phyloP scores from a whole-genome alignment of 2,888 invertebrate species.

The Tryphoninae sp. region DNA sequence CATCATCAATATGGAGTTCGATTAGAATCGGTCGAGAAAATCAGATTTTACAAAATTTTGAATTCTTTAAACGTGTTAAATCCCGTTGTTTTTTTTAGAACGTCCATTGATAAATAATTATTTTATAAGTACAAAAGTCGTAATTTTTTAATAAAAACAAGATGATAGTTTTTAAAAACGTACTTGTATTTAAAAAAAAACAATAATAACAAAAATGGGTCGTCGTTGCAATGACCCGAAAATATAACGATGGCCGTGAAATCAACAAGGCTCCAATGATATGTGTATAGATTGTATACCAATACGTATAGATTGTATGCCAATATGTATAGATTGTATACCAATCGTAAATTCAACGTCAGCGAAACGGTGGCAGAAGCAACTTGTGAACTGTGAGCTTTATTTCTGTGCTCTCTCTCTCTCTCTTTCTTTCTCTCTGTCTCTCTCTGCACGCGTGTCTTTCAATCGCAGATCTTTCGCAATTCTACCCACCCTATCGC shows the following conservation, averaged over 20 bases:
- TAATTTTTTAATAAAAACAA: background rate
- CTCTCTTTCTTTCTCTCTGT: background rate
- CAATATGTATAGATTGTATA: slow-evolving; percentile 17
- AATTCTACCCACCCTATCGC: slow-evolving; percentile 29
- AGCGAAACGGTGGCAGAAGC: slow-evolving; percentile 30
- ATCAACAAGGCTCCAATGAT: slow-evolving; percentile 26
- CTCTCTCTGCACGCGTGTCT: background rate
- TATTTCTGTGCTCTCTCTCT: slow-evolving; percentile 48
- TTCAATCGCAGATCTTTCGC: slow-evolving; percentile 58
- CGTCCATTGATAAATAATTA: too few relatives aligned
- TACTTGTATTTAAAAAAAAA: background rate
- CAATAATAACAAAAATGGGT: background rate
- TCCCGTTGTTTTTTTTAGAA: too few relatives aligned
- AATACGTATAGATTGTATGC: slow-evolving; percentile 18
- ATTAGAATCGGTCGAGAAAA: too few relatives aligned
- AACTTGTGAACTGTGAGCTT: slow-evolving; percentile 37
- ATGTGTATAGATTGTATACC: slow-evolving; percentile 3
- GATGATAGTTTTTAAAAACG: background rate
- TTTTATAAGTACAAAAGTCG: background rate
- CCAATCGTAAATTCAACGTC: slow-evolving; percentile 54
- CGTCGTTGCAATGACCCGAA: slow-evolving; percentile 25
- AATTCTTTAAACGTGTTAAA: too few relatives aligned
- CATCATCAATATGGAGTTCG: too few relatives aligned
- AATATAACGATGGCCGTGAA: slow-evolving; percentile 36
- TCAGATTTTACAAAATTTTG: too few relatives aligned